Conservation (phyloP, 2,888 invertebrate genomes). For the Acanthosepion pharaonis region DNA sequence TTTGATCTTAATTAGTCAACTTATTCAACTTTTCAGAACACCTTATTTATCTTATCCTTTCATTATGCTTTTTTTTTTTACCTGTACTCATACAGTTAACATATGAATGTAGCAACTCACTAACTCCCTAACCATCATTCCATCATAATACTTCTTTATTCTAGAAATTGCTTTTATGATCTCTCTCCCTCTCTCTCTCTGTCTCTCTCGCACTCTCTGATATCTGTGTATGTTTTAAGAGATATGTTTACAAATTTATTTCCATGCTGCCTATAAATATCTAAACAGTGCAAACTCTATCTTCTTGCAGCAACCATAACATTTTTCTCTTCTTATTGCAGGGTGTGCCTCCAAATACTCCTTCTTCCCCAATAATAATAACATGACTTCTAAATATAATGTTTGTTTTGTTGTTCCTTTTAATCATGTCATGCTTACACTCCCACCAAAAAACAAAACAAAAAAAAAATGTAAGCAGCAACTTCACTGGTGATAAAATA, state of each 20-base stretch:
- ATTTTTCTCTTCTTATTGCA: neutral
- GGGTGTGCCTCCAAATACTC: neutral
- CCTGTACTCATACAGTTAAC: no score
- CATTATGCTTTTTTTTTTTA: no score
- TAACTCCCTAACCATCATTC: neutral
- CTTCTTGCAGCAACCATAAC: neutral
- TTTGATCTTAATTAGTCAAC: no score
- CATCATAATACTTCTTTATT: neutral
- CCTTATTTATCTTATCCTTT: no score
- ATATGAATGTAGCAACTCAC: no score
- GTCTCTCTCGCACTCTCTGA: no score
- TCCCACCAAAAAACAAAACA: no score
- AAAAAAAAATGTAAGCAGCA: no score
- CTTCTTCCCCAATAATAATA: neutral
- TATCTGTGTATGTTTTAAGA: neutral
- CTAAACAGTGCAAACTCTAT: neutral
- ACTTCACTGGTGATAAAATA: no score
- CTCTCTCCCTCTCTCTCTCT: no score
- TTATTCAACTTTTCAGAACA: no score
- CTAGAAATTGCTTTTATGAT: neutral
- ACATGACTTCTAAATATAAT: neutral
- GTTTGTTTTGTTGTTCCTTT: neutral
- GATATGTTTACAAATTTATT: neutral
- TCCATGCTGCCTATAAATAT: neutral
- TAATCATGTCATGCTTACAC: no score